phyloP scores from a whole-genome alignment of 2,113 vertebrate species.

The Hydrolagus affinis region DNA sequence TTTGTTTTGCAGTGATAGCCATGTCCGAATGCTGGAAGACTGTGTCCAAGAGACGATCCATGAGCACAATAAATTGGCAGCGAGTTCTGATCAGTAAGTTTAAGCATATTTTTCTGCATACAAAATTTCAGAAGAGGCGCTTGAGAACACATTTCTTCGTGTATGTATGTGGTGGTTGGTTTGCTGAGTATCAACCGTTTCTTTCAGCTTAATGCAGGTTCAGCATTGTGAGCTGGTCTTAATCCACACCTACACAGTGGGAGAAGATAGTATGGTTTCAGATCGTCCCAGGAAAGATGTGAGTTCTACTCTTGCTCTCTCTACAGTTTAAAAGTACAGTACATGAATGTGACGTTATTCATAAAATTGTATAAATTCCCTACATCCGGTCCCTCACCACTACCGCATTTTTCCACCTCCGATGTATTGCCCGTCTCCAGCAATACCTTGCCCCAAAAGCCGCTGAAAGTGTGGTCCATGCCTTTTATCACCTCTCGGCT shows the following conservation, averaged over 20 bases:
- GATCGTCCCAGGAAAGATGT: slow-evolving; percentile 89
- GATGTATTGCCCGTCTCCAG: too few relatives aligned
- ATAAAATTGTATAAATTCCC: background rate
- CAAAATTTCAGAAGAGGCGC: background rate
- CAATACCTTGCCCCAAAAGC: too few relatives aligned
- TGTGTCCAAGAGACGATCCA: slow-evolving; percentile 92
- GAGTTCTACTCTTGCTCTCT: slow-evolving; percentile 27
- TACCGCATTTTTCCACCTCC: too few relatives aligned
- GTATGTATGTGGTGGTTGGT: background rate
- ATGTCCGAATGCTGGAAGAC: slow-evolving; percentile 95
- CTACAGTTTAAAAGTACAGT: background rate
- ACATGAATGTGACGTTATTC: background rate
- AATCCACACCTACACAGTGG: slow-evolving; percentile 87
- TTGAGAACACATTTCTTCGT: background rate
- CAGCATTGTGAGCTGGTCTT: slow-evolving; percentile 95
- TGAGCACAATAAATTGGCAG: slow-evolving; percentile 92
- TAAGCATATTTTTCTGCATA: background rate
- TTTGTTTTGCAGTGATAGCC: slow-evolving; percentile 71
- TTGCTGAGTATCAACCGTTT: slow-evolving; percentile 35
- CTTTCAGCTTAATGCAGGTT: slow-evolving; percentile 81
- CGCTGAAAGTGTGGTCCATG: too few relatives aligned
- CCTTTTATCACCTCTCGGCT: too few relatives aligned
- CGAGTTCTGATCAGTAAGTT: slow-evolving; percentile 89
- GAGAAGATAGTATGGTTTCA: slow-evolving; percentile 89
- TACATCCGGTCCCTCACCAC: too few relatives aligned